Evolutionary conservation across 2,113 vertebrate genomes (phyloP).

Genomic region (Hemichromis elongatus): DNA sequence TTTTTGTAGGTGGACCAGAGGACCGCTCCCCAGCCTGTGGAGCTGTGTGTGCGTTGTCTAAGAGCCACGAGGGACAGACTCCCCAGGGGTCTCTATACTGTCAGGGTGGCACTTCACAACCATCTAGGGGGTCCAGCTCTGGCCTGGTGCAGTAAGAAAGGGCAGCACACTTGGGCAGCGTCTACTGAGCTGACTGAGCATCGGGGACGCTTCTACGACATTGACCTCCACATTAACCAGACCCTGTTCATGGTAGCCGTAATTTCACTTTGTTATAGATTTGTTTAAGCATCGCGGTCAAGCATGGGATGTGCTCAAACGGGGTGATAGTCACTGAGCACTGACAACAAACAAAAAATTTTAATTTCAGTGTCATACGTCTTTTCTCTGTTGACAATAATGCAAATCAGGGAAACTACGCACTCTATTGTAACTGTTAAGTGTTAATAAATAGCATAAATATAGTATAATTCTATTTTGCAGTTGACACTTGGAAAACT

Average conservation of each 20-base stretch:
- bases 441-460: not conserved
- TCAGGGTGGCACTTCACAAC: conserved; percentile 78
- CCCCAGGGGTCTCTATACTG: conserved; percentile 77
- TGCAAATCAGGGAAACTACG: not conserved
- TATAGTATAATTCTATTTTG: not conserved
- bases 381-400: not conserved
- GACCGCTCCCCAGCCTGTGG: conserved; percentile 63
- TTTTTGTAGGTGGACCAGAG: conserved; percentile 66
- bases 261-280: not conserved
- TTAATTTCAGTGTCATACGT: not conserved
- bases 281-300: not conserved
- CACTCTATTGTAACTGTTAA: not conserved
- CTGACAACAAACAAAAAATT: not conserved
- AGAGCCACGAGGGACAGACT: conserved; percentile 86
- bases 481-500: not conserved
- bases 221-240: conserved; percentile 80
- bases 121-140: conserved; percentile 71
- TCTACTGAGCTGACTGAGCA: conserved; percentile 72
- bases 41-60: conserved; percentile 80
- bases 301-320: not conserved
- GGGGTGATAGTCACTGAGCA: not conserved
- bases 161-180: conserved; percentile 50
- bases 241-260: conserved; percentile 71
- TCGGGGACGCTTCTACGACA: conserved; percentile 76
- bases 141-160: conserved; percentile 49